A percentile compares a stretch with the other conserved stretches of the same genome.
Conservation (phyloP, 2,113 vertebrate genomes). For the Amphiprion percula region DNA sequence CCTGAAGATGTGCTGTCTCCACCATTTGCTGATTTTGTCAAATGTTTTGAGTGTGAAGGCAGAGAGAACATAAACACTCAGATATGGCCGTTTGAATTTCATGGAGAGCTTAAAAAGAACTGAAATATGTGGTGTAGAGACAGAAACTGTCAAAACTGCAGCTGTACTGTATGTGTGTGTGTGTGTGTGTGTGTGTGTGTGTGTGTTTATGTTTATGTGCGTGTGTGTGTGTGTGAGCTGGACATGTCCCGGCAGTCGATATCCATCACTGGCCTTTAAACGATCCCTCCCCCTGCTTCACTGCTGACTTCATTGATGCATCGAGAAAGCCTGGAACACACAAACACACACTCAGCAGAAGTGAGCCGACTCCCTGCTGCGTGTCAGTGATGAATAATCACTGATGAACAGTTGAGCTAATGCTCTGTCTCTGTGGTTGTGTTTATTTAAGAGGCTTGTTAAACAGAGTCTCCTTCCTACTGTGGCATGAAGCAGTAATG, state of each 20-base stretch:
- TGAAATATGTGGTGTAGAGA: neutral
- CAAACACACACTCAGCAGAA: constrained; percentile 40
- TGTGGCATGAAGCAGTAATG: constrained; percentile 24
- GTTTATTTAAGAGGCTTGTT: constrained; percentile 32
- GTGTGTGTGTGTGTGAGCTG: neutral
- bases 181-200: neutral
- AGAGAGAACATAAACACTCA: neutral
- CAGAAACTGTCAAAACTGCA: neutral
- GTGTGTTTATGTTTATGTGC: constrained; percentile 9
- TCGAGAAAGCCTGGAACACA: constrained; percentile 34
- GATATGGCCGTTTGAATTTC: neutral
- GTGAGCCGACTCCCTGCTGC: constrained; percentile 6
- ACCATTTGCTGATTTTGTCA: too few relatives aligned
- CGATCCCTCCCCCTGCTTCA: constrained; percentile 8
- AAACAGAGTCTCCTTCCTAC: constrained; percentile 1
- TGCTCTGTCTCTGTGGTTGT: constrained; percentile 20
- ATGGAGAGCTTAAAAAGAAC: neutral
- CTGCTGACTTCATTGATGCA: constrained; percentile 60
- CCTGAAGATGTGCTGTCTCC: too few relatives aligned
- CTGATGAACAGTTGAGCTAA: neutral
- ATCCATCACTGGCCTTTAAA: constrained; percentile 47
- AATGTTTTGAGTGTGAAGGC: too few relatives aligned
- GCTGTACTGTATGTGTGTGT: neutral
- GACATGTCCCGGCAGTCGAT: constrained; percentile 30
- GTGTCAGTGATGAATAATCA: constrained; percentile 10